Percentiles rank a stretch among this genome's conserved stretches.
Evolutionary conservation across 2,888 invertebrate species (phyloP).

Genomic region (Linhomoeus sp.): DNA sequence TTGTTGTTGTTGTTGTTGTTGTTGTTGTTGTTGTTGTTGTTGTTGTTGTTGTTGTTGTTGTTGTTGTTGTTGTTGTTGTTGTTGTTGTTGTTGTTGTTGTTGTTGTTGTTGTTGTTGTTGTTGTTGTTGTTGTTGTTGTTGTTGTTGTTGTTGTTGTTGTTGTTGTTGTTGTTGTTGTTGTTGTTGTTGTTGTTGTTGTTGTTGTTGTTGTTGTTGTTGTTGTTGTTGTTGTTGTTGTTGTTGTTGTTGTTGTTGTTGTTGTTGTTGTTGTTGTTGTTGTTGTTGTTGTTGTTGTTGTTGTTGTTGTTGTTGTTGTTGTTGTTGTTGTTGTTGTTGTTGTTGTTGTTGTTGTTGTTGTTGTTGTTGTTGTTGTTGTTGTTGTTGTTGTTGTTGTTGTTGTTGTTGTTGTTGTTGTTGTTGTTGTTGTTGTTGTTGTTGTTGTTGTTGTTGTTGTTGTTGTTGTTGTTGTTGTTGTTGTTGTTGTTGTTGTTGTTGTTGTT

Average conservation of each 20-base stretch:
- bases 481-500: neutral
- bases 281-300: slow-evolving; percentile 2
- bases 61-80: slow-evolving; percentile 2
- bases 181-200: slow-evolving; percentile 2
- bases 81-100: slow-evolving; percentile 3
- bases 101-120: slow-evolving; percentile 3
- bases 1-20: neutral
- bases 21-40: neutral
- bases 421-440: slow-evolving; percentile 1
- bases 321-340: slow-evolving; percentile 1
- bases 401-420: neutral
- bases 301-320: neutral
- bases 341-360: neutral
- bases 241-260: slow-evolving; percentile 3
- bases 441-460: slow-evolving; percentile 1
- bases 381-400: neutral
- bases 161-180: slow-evolving; percentile 3
- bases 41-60: slow-evolving; percentile 1
- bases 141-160: slow-evolving; percentile 3
- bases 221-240: slow-evolving; percentile 3
- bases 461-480: neutral
- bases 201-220: slow-evolving; percentile 2
- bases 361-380: neutral
- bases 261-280: slow-evolving; percentile 1
- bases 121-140: slow-evolving; percentile 2